Evolutionary conservation across 2,113 vertebrate species (phyloP), one percentile per base, ranked within the genome.

Genomic region (Mastomys coucha): DNA sequence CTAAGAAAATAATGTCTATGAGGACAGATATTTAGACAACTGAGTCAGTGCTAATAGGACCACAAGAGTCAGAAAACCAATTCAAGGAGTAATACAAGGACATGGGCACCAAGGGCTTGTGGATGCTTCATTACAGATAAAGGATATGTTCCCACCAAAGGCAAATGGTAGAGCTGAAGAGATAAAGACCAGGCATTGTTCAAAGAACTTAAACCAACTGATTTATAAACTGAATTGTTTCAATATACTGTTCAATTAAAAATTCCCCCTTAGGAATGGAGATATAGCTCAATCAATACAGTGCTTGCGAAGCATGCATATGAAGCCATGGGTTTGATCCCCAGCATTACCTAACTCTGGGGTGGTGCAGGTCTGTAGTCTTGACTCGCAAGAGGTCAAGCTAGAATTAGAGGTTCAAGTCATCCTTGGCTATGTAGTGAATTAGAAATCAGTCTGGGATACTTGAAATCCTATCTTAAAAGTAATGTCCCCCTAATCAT

Each of bases 1-100:
- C 39, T 94, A 75, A 93, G 94, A 87, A 97, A 94, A 97, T 78
- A 85, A 92, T 92, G 60, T 82, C 92, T 94, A 31, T 51, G 81
- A 94, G 72, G 89, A 86, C 31, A 95, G 82, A 89, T 70, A 78
- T 84, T 96, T 77, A 91, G 63, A 96, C 91, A 97, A 51, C 89
- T 87, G 72, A 89, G 89, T n/a, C 22, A 89, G 78, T 16, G 72
- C 42, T 85, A 72, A 82, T 49, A 95, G 89, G 39, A 49, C 92
- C 63, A 19, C 0, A 39, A 94, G 19, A 90, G 13, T 11, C 65
- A 89, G 77, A 70, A 72, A 87, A 58, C 5, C 63, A 92, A 73
- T 36, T 42, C 39, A 69, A 86, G 77, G 42, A 94, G 28, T 26
- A 88, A 63, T 95, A 0, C 67, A 75, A 95, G 73, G 70, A 73